phyloP scores from a whole-genome alignment of 2,797 vertebrate genomes.

The Sebastes cheni region DNA sequence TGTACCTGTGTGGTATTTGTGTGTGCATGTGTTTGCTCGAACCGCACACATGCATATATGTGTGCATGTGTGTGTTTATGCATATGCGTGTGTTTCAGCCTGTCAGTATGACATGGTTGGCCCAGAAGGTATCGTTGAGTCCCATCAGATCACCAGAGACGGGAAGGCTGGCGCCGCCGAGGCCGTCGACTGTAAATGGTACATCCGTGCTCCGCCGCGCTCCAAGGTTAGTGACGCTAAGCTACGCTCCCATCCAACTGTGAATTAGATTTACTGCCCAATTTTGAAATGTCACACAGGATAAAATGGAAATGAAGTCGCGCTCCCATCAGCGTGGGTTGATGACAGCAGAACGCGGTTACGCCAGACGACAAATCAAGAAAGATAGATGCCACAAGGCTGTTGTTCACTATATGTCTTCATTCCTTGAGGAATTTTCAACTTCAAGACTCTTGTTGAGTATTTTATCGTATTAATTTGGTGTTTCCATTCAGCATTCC shows the following conservation, averaged over 20 bases:
- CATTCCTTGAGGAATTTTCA: not conserved
- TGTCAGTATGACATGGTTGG: constrained; percentile 99
- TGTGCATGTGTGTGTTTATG: constrained; percentile 30
- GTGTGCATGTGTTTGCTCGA: constrained; percentile 49
- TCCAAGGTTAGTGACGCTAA: constrained; percentile 91
- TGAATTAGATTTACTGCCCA: constrained; percentile 19
- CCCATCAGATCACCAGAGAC: constrained; percentile 94
- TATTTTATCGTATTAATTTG: constrained; percentile 17
- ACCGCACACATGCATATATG: constrained; percentile 26
- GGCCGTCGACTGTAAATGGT: constrained; percentile 99
- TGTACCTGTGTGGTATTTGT: constrained; percentile 4
- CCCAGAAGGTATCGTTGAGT: constrained; percentile 98
- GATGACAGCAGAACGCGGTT: constrained; percentile 4
- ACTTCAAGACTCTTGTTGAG: not conserved
- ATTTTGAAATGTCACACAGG: constrained; percentile 38
- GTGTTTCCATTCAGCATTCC: constrained; percentile 26
- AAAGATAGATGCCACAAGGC: not conserved
- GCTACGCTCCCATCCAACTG: not conserved
- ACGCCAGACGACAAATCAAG: constrained; percentile 21
- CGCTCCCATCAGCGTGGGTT: constrained; percentile 9
- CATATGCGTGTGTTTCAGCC: constrained; percentile 81
- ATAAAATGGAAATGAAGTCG: constrained; percentile 21
- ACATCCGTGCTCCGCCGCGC: constrained; percentile 93
- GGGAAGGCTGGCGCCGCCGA: constrained; percentile 92
- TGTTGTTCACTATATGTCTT: not conserved